These are phyloP conservation scores for Lithophane semibrunnea DNA, from an alignment of 2,888 invertebrate species.

Conservation along the genomic window DNA sequence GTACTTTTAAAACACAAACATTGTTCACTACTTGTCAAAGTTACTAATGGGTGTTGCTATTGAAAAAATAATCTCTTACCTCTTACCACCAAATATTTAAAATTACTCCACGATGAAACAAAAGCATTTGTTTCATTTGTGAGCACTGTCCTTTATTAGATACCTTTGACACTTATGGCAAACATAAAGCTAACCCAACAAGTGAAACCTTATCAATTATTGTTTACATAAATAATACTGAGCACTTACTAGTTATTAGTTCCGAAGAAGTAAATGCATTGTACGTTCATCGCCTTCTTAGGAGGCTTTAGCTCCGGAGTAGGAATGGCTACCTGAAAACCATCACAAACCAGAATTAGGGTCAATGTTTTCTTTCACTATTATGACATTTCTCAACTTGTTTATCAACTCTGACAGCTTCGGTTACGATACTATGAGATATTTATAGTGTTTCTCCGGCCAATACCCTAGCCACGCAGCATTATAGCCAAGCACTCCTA, in stretches of 20 bases:
- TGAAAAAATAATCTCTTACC: not conserved
- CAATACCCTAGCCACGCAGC: constrained; percentile 53
- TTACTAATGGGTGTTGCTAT: constrained; percentile 1
- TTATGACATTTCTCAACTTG: constrained; percentile 37
- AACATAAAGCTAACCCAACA: constrained; percentile 1
- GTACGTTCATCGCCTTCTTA: constrained; percentile 93
- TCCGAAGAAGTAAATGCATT: constrained; percentile 98
- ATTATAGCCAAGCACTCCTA: constrained; percentile 62
- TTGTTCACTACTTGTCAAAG: too few species aligned
- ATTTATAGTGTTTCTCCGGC: constrained; percentile 13
- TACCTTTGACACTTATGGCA: too few species aligned
- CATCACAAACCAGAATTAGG: constrained; percentile 71
- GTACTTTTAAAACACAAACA: not conserved
- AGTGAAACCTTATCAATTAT: not conserved
- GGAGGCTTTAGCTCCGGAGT: constrained; percentile 94
- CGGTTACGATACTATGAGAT: not conserved
- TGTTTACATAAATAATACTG: constrained; percentile 30
- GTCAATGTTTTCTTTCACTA: constrained; percentile 63
- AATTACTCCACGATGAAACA: not conserved
- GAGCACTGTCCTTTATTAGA: not conserved
- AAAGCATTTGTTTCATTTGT: not conserved
- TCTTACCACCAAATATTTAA: not conserved
- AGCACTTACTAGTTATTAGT: constrained; percentile 98
- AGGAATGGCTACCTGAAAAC: constrained; percentile 94
- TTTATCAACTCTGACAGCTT: constrained; percentile 28